Percentiles rank a stretch among this genome's conserved stretches.
Evolutionary conservation across 1,140 invertebrate genomes (phyloP).

Genomic region (Eurytemora carolleeae): DNA sequence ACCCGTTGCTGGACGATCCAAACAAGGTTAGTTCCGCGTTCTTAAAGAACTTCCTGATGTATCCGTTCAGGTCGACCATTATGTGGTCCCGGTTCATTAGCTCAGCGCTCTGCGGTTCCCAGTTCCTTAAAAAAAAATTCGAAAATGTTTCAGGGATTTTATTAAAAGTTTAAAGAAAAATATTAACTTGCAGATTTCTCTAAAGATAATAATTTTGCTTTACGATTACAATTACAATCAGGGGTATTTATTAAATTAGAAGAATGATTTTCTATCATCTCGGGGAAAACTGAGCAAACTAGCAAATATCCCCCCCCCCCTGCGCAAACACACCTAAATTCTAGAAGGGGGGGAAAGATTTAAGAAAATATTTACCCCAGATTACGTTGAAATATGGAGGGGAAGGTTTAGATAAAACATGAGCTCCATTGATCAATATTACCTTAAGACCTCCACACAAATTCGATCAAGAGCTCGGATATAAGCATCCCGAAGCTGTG

Average conservation of each 20-base stretch:
- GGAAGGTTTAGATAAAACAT: no score
- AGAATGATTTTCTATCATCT: neutral
- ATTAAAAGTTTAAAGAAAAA: neutral
- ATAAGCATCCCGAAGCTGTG: conserved; percentile 22
- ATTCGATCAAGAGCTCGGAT: conserved; percentile 19
- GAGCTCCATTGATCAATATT: neutral
- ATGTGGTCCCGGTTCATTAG: conserved; percentile 24
- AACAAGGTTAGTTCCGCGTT: conserved; percentile 32
- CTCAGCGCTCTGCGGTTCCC: conserved; percentile 23
- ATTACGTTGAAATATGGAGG: no score
- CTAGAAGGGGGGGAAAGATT: neutral
- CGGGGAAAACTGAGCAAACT: no score
- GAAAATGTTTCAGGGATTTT: neutral
- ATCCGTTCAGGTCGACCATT: conserved; percentile 25
- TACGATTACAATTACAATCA: neutral
- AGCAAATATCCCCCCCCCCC: no score
- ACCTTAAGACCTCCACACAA: conserved; percentile 13
- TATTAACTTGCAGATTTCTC: neutral
- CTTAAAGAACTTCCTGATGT: conserved; percentile 23
- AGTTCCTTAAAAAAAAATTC: conserved; percentile 14
- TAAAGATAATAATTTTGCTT: neutral
- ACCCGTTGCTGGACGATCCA: conserved; percentile 42
- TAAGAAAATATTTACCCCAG: neutral
- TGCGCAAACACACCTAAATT: no score
- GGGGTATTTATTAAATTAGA: neutral